phyloP scores from a whole-genome alignment of 2,888 invertebrate genomes.

The Lissocephala sabroskyi region DNA sequence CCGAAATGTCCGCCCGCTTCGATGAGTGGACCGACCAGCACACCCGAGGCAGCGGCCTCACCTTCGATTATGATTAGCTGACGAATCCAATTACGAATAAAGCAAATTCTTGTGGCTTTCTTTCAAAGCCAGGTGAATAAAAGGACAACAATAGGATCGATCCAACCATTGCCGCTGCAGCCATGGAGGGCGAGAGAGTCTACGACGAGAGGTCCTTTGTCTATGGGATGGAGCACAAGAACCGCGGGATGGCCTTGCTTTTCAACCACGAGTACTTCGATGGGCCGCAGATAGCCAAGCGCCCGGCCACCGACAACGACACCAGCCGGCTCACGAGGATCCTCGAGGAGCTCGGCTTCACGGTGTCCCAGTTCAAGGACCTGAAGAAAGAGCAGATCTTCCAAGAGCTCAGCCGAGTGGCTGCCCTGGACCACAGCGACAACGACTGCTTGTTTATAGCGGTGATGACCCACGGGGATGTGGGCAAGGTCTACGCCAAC shows the following conservation, averaged over 20 bases:
- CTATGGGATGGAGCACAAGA: slow-evolving; percentile 88
- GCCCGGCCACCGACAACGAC: slow-evolving; percentile 87
- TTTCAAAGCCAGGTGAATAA: slow-evolving; percentile 3
- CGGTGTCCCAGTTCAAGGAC: slow-evolving; percentile 82
- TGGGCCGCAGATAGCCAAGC: slow-evolving; percentile 79
- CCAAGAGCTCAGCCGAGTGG: slow-evolving; percentile 79
- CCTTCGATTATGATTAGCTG: slow-evolving; percentile 74
- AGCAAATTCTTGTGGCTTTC: slow-evolving; percentile 1
- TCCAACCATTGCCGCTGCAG: too few species aligned
- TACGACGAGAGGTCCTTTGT: too few species aligned
- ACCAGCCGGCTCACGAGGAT: slow-evolving; percentile 81
- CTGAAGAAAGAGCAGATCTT: slow-evolving; percentile 79
- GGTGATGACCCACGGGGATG: slow-evolving; percentile 91
- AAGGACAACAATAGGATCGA: too few species aligned
- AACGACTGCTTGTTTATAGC: slow-evolving; percentile 88
- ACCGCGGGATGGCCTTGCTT: slow-evolving; percentile 87
- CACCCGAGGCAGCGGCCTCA: slow-evolving; percentile 77
- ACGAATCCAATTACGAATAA: too few species aligned
- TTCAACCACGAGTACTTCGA: slow-evolving; percentile 92
- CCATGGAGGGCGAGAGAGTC: too few species aligned
- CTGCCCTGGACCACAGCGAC: slow-evolving; percentile 84
- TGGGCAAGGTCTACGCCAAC: slow-evolving; percentile 88
- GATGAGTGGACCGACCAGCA: slow-evolving; percentile 81
- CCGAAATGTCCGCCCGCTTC: slow-evolving; percentile 80
- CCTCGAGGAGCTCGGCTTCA: slow-evolving; percentile 80